These are phyloP conservation scores for Lycaon pictus DNA, from an alignment of 2,113 vertebrate species.

Conservation along the genomic window DNA sequence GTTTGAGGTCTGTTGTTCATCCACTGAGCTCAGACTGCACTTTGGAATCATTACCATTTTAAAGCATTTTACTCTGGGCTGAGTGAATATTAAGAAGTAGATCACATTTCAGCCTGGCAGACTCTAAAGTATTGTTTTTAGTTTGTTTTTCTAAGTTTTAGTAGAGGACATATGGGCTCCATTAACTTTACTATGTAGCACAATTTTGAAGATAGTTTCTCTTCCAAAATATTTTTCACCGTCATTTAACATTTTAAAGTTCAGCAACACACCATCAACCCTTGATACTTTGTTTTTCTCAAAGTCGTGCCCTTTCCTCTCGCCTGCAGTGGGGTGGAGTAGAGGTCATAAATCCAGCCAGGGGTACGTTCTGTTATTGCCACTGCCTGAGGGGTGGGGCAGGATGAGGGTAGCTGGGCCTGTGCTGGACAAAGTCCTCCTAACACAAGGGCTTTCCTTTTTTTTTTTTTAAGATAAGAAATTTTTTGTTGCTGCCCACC, in stretches of 20 bases:
- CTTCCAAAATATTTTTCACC: constrained; percentile 80
- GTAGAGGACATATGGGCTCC: constrained; percentile 85
- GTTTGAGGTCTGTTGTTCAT: constrained; percentile 65
- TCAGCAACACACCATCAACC: constrained; percentile 68
- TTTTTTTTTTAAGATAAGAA: neutral
- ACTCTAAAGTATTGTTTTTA: constrained; percentile 84
- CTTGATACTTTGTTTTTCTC: constrained; percentile 74
- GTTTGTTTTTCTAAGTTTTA: constrained; percentile 85
- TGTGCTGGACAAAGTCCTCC: neutral
- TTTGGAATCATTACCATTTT: constrained; percentile 79
- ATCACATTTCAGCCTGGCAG: constrained; percentile 86
- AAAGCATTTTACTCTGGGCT: constrained; percentile 80
- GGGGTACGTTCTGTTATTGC: neutral
- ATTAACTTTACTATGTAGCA: constrained; percentile 85
- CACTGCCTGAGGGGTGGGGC: neutral
- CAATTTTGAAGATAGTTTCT: constrained; percentile 84
- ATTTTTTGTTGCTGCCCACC: too few relatives aligned
- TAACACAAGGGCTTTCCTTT: neutral
- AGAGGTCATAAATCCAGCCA: neutral
- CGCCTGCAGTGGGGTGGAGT: neutral
- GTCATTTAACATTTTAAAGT: constrained; percentile 82
- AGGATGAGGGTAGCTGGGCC: neutral
- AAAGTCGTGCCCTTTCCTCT: constrained; percentile 22
- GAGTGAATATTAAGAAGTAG: constrained; percentile 83
- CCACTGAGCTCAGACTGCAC: neutral